These are phyloP conservation scores for Gila orcuttii DNA, from an alignment of 2,113 vertebrate species.

Conservation along the genomic window DNA sequence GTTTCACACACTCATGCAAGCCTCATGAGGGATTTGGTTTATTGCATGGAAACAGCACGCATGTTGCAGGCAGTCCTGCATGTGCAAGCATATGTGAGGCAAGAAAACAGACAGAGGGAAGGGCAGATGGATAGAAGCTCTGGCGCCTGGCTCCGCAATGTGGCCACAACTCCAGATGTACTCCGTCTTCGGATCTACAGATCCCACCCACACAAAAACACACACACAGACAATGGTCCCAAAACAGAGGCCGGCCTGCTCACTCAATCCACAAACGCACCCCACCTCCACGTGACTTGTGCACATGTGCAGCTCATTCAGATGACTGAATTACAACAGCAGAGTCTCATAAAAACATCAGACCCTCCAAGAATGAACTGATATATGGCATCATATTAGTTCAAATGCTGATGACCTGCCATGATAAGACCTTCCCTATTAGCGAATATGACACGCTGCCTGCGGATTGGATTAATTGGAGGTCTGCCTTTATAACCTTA, in stretches of 20 bases:
- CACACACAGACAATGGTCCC: slow-evolving; percentile 25
- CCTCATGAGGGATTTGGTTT: neutral
- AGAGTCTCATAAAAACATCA: slow-evolving; percentile 33
- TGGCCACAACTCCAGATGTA: slow-evolving; percentile 74
- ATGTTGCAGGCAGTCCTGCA: slow-evolving; percentile 7
- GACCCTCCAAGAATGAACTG: neutral
- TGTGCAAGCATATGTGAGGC: slow-evolving; percentile 46
- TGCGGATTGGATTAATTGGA: slow-evolving; percentile 56
- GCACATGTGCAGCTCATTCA: slow-evolving; percentile 20
- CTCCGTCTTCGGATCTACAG: slow-evolving; percentile 59
- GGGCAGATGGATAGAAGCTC: slow-evolving; percentile 58
- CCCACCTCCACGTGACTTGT: slow-evolving; percentile 10
- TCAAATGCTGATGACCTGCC: slow-evolving; percentile 26
- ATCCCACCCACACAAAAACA: slow-evolving; percentile 40
- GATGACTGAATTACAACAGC: slow-evolving; percentile 12
- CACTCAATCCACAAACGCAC: neutral
- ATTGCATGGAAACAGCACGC: slow-evolving; percentile 25
- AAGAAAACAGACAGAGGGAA: slow-evolving; percentile 46
- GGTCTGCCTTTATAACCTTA: slow-evolving; percentile 54
- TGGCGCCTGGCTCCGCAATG: slow-evolving; percentile 70
- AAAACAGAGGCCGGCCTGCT: slow-evolving; percentile 23
- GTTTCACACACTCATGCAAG: neutral
- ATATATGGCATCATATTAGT: neutral
- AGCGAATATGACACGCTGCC: slow-evolving; percentile 50
- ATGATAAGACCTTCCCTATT: slow-evolving; percentile 38